These are phyloP conservation scores for Ferdinandea cuprea DNA, from an alignment of 2,888 invertebrate species.

Conservation along the genomic window DNA sequence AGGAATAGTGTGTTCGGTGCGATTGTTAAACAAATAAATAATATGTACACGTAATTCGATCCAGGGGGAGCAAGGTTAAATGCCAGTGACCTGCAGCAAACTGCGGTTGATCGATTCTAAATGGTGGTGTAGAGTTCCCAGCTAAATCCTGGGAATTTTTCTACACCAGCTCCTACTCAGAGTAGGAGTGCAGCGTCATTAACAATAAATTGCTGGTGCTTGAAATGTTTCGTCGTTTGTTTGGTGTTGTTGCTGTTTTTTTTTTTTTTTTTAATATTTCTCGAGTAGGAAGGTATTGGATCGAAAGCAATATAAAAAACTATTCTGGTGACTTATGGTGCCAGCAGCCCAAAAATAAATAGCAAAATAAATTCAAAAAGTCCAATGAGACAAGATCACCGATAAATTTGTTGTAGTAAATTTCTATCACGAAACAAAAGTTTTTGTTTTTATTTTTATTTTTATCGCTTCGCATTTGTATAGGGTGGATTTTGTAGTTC, in stretches of 20 bases:
- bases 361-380: conserved; percentile 40
- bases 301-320: too few species aligned
- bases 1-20: conserved; percentile 58
- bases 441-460: conserved; percentile 34
- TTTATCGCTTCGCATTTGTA: neutral
- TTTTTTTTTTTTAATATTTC: conserved; percentile 27
- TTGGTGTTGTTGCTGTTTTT: too few species aligned
- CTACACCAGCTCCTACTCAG: neutral
- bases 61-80: conserved; percentile 64
- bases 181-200: conserved; percentile 17
- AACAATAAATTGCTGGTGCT: conserved; percentile 8
- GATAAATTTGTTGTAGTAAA: conserved; percentile 46
- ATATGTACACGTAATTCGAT: conserved; percentile 69
- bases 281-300: too few species aligned
- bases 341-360: conserved; percentile 52
- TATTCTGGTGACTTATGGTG: conserved; percentile 26
- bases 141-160: conserved; percentile 59
- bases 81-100: conserved; percentile 62
- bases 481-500: conserved; percentile 12
- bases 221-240: too few species aligned
- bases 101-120: conserved; percentile 30
- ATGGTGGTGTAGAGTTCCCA: conserved; percentile 68
- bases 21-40: conserved; percentile 55
- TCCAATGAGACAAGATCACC: conserved; percentile 59
- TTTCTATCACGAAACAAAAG: conserved; percentile 9